Evolutionary conservation across 2,888 invertebrate genomes (phyloP).

Genomic region (Drosophila histrio): DNA sequence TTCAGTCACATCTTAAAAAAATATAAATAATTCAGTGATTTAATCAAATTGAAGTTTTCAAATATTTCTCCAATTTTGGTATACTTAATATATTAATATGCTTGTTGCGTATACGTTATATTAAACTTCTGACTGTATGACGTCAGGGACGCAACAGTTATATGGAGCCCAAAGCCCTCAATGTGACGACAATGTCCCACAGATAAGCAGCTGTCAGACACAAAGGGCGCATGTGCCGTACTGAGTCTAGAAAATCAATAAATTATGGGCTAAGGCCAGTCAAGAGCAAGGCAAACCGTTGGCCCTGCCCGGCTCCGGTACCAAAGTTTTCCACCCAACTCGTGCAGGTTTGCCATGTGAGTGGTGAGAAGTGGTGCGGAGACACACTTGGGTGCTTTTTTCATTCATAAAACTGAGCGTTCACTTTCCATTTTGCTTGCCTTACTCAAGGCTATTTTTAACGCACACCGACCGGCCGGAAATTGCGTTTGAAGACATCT

Average conservation of each 20-base stretch:
- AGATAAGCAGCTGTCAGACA: constrained; percentile 43
- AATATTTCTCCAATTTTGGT: not conserved
- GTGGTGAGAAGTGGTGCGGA: not conserved
- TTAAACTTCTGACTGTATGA: constrained; percentile 22
- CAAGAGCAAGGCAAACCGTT: constrained; percentile 81
- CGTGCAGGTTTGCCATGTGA: not conserved
- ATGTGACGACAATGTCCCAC: constrained; percentile 49
- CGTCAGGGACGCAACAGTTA: constrained; percentile 57
- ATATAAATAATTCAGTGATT: constrained; percentile 54
- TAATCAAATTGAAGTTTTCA: too few relatives aligned
- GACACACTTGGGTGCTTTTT: constrained; percentile 29
- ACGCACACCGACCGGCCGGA: constrained; percentile 67
- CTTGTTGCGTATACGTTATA: not conserved
- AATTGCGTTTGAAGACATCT: constrained; percentile 33
- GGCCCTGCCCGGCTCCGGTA: constrained; percentile 33
- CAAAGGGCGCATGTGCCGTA: constrained; percentile 73
- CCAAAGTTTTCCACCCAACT: constrained; percentile 39
- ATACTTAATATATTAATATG: not conserved
- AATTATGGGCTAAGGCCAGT: constrained; percentile 78
- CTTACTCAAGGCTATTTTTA: constrained; percentile 77
- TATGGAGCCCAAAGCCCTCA: constrained; percentile 14
- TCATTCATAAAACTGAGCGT: constrained; percentile 65
- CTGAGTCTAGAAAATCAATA: constrained; percentile 71
- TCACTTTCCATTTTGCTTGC: constrained; percentile 52
- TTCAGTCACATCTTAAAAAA: constrained; percentile 28